phyloP scores from a whole-genome alignment of 2,113 vertebrate genomes.

The Salvelinus sp. region DNA sequence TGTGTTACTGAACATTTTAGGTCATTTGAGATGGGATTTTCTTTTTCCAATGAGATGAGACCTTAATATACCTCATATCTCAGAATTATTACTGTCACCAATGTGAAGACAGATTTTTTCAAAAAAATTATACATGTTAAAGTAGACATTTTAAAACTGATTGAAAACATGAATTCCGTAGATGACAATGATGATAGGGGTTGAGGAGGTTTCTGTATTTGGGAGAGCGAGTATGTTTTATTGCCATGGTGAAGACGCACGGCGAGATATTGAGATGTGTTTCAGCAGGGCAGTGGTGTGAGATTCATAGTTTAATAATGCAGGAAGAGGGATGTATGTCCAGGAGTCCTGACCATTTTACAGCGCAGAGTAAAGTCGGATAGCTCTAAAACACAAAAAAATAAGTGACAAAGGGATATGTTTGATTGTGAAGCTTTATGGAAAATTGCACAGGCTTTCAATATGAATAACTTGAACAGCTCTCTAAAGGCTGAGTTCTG shows the following conservation, averaged over 20 bases:
- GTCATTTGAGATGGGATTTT: too few relatives aligned
- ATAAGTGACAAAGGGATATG: constrained; percentile 50
- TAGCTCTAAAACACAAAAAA: constrained; percentile 47
- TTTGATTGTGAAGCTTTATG: constrained; percentile 53
- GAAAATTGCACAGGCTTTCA: constrained; percentile 44
- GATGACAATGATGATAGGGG: constrained; percentile 39
- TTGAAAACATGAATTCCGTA: neutral
- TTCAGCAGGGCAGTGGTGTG: constrained; percentile 46
- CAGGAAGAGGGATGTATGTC: constrained; percentile 44
- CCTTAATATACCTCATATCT: neutral
- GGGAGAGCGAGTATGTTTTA: constrained; percentile 31
- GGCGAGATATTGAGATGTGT: constrained; percentile 49
- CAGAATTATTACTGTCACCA: neutral
- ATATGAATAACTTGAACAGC: constrained; percentile 33
- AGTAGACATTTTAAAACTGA: constrained; percentile 11
- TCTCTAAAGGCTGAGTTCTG: constrained; percentile 39
- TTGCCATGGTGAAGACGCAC: constrained; percentile 46
- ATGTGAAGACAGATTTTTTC: neutral
- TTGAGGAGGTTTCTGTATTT: constrained; percentile 29
- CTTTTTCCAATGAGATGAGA: too few relatives aligned
- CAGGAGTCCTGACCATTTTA: constrained; percentile 58
- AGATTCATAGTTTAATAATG: constrained; percentile 75
- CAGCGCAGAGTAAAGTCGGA: constrained; percentile 37
- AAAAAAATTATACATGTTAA: neutral
- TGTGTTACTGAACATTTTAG: too few relatives aligned